Percentiles rank a stretch among this genome's conserved stretches.
These are phyloP conservation scores for Spilogale gracilis DNA, from an alignment of 2,113 vertebrate species.

Conservation along the genomic window DNA sequence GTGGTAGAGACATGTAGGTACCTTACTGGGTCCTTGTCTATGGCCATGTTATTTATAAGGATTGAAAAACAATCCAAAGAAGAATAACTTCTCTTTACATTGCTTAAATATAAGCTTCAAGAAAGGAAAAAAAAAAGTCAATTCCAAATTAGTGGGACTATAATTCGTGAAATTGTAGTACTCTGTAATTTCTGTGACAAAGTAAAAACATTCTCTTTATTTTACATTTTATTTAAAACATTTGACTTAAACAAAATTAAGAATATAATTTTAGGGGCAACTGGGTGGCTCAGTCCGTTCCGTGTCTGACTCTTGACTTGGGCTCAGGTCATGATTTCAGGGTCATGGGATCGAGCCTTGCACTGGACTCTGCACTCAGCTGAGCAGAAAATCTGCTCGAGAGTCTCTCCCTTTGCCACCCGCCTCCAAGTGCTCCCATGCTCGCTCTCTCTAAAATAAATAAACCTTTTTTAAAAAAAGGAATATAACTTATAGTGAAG, in stretches of 20 bases:
- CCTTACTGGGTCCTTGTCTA: not conserved
- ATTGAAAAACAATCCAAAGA: constrained; percentile 7
- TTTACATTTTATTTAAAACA: not conserved
- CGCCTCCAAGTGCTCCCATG: not conserved
- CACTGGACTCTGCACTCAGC: not conserved
- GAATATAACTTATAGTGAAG: not conserved
- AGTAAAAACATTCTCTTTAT: not conserved
- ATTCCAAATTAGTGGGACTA: not conserved
- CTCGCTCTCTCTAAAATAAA: not conserved
- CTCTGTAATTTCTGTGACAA: not conserved
- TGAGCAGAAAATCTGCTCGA: not conserved
- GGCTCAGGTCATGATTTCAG: not conserved
- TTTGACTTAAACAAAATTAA: constrained; percentile 39
- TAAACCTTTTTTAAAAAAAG: not conserved
- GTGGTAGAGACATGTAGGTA: not conserved
- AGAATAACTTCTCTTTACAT: not conserved
- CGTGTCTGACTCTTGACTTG: not conserved
- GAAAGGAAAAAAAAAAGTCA: not conserved
- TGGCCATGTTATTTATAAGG: not conserved
- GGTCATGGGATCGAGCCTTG: not conserved
- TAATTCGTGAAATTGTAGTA: constrained; percentile 57
- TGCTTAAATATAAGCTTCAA: constrained; percentile 7
- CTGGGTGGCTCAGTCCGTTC: not conserved
- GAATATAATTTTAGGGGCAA: not conserved
- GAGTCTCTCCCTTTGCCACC: not conserved